These are phyloP conservation scores for Drosophila varians DNA, from an alignment of 1,140 invertebrate genomes.

Conservation along the genomic window DNA sequence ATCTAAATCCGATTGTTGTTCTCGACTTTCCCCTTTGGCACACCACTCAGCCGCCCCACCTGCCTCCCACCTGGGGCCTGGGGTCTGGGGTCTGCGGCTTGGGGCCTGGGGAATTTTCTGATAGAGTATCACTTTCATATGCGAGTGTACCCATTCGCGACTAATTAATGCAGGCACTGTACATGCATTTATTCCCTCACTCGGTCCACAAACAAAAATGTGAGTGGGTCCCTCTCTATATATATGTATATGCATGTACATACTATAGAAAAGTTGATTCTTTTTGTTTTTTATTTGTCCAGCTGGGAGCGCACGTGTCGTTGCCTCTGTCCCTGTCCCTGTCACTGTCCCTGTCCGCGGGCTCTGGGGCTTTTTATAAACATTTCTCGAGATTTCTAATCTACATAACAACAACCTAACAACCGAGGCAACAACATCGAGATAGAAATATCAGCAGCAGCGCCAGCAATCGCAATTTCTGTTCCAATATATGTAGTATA, in stretches of 20 bases:
- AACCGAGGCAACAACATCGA: background rate
- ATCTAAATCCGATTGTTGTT: constrained; percentile 1
- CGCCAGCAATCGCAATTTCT: constrained; percentile 44
- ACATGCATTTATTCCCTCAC: constrained; percentile 35
- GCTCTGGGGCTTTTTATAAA: constrained; percentile 31
- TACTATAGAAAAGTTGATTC: constrained; percentile 7
- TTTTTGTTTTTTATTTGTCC: constrained; percentile 43
- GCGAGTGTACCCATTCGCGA: constrained; percentile 2
- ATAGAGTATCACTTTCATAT: background rate
- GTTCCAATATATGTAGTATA: constrained; percentile 28
- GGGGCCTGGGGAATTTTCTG: background rate
- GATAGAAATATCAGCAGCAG: constrained; percentile 37
- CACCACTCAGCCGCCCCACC: background rate
- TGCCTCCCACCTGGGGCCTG: background rate
- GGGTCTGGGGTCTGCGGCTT: background rate
- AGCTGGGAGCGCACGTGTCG: constrained; percentile 57
- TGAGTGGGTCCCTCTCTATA: background rate
- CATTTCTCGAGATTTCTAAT: constrained; percentile 60
- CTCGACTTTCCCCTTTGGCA: background rate
- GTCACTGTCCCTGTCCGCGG: no score
- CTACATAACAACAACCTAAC: constrained; percentile 41
- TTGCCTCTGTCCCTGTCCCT: constrained; percentile 32
- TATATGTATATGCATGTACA: no score
- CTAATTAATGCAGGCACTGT: constrained; percentile 44
- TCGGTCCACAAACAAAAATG: constrained; percentile 2